Base-by-base conservation (phyloP, 1,140 invertebrate genomes). In the Apocrypta bakeri region DNA sequence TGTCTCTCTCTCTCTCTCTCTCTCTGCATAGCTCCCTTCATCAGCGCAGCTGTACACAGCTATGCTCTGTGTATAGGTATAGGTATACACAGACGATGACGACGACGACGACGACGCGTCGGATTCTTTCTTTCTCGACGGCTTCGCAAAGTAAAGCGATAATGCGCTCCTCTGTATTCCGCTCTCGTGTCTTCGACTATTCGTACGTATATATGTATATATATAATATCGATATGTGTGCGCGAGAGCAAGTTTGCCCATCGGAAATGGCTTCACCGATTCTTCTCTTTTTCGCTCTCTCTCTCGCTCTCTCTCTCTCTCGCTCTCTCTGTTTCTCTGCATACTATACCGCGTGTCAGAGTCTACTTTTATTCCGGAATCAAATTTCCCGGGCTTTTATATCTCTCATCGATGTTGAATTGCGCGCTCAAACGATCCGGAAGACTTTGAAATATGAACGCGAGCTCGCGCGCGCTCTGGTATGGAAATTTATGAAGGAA, bases 261-360 rank as follows among this genome's bases (percentile, higher is more conserved):
- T 91, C 90, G 63, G 74, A 91, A 92, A 92, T 92, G 91, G 90
- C 91, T 92, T 92, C 91, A 92, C 90, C 91, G 90, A 92, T 92
- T 91, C 90, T 89, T 91, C 89, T 91, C 91, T 91, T 90, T 85
- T 89, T 84, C 88, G 86, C 48, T 17, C 48, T 56, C 48, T 56
- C 17, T 56, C 48, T 56, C 48, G 1, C 48, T 56, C 48, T n/a
- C 48, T 1, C 48, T 37, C 33, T 37, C 33, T 37, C 33, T 37
- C 33, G 2, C 33, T 63, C 24, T 63, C 24, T 63, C 24, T 63
- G 4, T 63, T 12, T 25, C 24, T 63, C 24, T 63, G 33, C 9
- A 4, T 37, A 4, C 33, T 37, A 37, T 2, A 37, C 2, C 17
- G 48, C 21, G 48, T 56, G 48, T 56, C 48, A 90, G 90, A 91